These are phyloP conservation scores for Plectropomus leopardus DNA, from an alignment of 2,113 vertebrate genomes.

Conservation along the genomic window DNA sequence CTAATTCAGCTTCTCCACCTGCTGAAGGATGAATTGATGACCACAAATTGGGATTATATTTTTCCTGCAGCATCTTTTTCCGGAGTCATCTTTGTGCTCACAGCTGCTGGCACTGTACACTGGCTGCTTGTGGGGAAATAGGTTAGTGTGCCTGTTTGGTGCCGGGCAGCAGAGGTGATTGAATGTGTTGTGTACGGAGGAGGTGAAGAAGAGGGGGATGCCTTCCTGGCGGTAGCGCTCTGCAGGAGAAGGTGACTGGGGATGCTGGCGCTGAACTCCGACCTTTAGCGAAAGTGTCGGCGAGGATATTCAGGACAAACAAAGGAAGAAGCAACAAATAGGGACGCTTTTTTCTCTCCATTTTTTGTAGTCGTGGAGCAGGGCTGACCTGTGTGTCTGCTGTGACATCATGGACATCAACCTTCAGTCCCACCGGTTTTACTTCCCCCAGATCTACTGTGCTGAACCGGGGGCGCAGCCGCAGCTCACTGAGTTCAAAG, in stretches of 20 bases:
- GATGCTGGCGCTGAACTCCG: slow-evolving; percentile 59
- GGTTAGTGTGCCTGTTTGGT: slow-evolving; percentile 79
- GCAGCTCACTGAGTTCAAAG: slow-evolving; percentile 83
- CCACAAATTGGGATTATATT: slow-evolving; percentile 37
- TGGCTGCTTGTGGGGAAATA: slow-evolving; percentile 71
- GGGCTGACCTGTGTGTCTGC: slow-evolving; percentile 44
- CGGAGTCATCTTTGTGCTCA: slow-evolving; percentile 72
- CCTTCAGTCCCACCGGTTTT: slow-evolving; percentile 83
- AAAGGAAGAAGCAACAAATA: slow-evolving; percentile 24
- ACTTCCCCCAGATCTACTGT: slow-evolving; percentile 85
- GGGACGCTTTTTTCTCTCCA: background rate
- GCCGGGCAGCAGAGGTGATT: slow-evolving; percentile 66
- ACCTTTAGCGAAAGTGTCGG: slow-evolving; percentile 57
- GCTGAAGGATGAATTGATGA: slow-evolving; percentile 46
- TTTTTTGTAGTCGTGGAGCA: background rate
- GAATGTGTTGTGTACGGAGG: slow-evolving; percentile 31
- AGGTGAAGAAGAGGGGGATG: slow-evolving; percentile 68
- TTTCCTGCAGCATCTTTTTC: slow-evolving; percentile 17
- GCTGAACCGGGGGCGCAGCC: slow-evolving; percentile 77
- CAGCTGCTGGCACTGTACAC: slow-evolving; percentile 65
- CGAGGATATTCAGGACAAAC: slow-evolving; percentile 20
- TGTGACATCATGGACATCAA: slow-evolving; percentile 82
- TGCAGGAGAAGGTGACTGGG: slow-evolving; percentile 41
- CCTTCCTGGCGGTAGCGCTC: slow-evolving; percentile 56
- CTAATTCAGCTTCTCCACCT: background rate